Percentiles rank a stretch among this genome's conserved stretches.
Evolutionary conservation across 2,888 invertebrate genomes (phyloP).

Genomic region (Erebia palarica): DNA sequence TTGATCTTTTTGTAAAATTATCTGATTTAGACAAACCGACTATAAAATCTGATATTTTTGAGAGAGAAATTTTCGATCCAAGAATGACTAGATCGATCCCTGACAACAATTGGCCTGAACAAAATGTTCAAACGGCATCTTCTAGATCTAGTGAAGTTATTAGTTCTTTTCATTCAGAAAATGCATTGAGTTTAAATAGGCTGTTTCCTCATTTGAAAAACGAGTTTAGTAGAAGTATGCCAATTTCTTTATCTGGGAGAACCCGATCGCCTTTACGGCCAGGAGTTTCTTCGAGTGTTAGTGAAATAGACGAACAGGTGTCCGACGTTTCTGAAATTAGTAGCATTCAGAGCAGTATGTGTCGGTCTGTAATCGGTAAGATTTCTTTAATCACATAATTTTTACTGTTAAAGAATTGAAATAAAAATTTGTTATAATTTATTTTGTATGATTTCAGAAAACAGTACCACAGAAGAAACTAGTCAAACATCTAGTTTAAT

Average conservation of each 20-base stretch:
- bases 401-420: neutral
- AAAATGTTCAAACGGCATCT: constrained; percentile 69
- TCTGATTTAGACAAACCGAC: constrained; percentile 89
- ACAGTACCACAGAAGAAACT: constrained; percentile 67
- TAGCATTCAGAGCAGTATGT: constrained; percentile 82
- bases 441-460: constrained; percentile 52
- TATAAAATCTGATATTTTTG: constrained; percentile 58
- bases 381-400: neutral
- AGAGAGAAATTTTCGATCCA: constrained; percentile 59
- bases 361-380: constrained; percentile 80
- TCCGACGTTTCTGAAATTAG: constrained; percentile 80
- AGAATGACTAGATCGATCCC: constrained; percentile 87
- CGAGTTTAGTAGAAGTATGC: constrained; percentile 74
- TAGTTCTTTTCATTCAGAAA: constrained; percentile 81
- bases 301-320: constrained; percentile 72
- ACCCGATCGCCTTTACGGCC: constrained; percentile 58
- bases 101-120: constrained; percentile 86
- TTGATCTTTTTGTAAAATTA: constrained; percentile 85
- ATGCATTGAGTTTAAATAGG: constrained; percentile 82
- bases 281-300: constrained; percentile 54
- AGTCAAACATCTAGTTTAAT: constrained; percentile 70
- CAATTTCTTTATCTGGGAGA: constrained; percentile 63
- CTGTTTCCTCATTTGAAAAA: constrained; percentile 84
- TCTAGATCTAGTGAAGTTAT: constrained; percentile 84
- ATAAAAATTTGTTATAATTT: constrained; percentile 11